Evolutionary conservation across 2,888 invertebrate genomes (phyloP).

Genomic region (Spodoptera littoralis): DNA sequence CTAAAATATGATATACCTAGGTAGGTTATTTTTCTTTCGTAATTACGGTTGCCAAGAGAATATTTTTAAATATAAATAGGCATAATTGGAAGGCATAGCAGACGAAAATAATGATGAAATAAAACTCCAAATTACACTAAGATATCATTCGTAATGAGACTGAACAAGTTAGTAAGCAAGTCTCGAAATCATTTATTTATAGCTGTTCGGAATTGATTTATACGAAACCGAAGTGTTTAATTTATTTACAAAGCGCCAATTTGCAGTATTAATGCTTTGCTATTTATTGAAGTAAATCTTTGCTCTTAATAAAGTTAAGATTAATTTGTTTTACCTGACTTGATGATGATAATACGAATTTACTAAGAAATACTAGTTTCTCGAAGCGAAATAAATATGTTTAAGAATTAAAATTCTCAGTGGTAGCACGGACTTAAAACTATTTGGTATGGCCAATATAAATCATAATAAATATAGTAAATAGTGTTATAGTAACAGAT

Average conservation of each 20-base stretch:
- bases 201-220: constrained; percentile 8
- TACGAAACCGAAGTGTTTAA: constrained; percentile 12
- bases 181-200: constrained; percentile 24
- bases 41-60: too few relatives aligned
- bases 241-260: constrained; percentile 26
- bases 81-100: too few relatives aligned
- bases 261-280: constrained; percentile 7
- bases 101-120: background rate
- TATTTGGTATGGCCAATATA: too few relatives aligned
- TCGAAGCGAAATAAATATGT: too few relatives aligned
- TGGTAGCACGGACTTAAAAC: too few relatives aligned
- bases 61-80: too few relatives aligned
- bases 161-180: constrained; percentile 4
- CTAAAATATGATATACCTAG: too few relatives aligned
- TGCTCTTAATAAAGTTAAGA: constrained; percentile 22
- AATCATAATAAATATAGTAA: too few relatives aligned
- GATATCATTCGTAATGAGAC: constrained; percentile 3
- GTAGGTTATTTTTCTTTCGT: too few relatives aligned
- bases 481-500: too few relatives aligned
- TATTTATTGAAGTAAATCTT: constrained; percentile 22
- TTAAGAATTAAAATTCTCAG: too few relatives aligned
- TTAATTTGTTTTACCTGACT: constrained; percentile 17
- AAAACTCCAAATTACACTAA: background rate
- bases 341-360: background rate
- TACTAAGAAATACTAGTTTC: background rate